Percentiles rank a stretch among this genome's conserved stretches.
phyloP scores from a whole-genome alignment of 2,113 vertebrate genomes.

The Leucoraja erinaceus region DNA sequence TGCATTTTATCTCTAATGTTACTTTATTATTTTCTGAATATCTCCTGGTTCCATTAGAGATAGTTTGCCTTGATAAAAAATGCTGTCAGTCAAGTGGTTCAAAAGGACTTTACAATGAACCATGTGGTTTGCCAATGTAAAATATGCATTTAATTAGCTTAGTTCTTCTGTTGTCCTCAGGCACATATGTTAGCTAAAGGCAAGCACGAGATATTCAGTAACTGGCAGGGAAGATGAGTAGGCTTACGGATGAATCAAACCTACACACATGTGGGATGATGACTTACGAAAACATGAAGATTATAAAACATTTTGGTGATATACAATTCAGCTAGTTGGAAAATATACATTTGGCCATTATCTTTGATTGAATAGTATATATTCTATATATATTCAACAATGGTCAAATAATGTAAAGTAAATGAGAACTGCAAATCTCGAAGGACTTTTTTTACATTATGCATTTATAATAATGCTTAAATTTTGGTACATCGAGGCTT shows the following conservation, averaged over 20 bases:
- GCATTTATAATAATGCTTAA: neutral
- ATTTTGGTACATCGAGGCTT: no score
- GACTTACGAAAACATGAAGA: no score
- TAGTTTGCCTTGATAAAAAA: neutral
- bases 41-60: neutral
- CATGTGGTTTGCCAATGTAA: slow-evolving; percentile 6
- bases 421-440: neutral
- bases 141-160: slow-evolving; percentile 29
- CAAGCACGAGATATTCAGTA: neutral
- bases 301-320: neutral
- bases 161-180: slow-evolving; percentile 10
- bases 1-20: neutral
- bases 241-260: neutral
- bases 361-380: neutral
- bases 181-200: slow-evolving; percentile 20
- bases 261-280: neutral
- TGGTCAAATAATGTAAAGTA: neutral
- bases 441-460: neutral
- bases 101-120: neutral
- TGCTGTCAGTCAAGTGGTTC: neutral
- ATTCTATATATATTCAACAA: neutral
- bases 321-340: neutral
- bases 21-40: neutral
- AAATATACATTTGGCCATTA: neutral
- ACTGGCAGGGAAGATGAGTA: neutral